These are phyloP conservation scores for Drosophila watanabei DNA, from an alignment of 1,140 invertebrate genomes.

Conservation along the genomic window DNA sequence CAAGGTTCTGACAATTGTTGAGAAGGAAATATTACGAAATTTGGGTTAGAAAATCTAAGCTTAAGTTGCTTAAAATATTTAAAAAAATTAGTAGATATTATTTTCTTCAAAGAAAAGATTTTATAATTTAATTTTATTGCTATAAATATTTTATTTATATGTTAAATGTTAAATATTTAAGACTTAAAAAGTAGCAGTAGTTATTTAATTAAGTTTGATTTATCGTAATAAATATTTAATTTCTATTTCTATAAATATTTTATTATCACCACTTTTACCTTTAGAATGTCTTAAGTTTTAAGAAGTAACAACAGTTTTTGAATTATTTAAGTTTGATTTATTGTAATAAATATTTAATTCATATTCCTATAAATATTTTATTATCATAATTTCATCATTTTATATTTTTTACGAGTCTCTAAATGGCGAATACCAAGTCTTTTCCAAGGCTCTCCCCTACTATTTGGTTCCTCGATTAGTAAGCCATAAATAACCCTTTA, in stretches of 20 bases:
- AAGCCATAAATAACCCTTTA: conserved; percentile 23
- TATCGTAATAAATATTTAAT: no score
- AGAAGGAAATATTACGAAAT: no score
- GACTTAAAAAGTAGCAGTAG: no score
- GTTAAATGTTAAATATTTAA: no score
- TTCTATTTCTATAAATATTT: background rate
- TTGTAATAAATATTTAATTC: background rate
- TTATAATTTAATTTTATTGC: background rate
- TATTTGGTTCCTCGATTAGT: background rate
- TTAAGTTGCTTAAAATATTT: background rate
- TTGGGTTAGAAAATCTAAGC: background rate
- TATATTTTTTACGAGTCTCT: background rate
- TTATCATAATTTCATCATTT: background rate
- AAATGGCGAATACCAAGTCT: background rate
- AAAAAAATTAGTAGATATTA: background rate
- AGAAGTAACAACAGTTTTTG: background rate
- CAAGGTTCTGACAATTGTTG: no score
- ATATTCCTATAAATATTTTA: background rate
- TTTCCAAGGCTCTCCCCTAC: no score
- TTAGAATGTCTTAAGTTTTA: no score
- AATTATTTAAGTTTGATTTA: no score
- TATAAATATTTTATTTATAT: background rate
- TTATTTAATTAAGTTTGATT: background rate
- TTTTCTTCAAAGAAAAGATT: no score
- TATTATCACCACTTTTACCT: no score